phyloP scores from a whole-genome alignment of 53 echinoderm and acorn worm species.

The Hippasteria phrygiana region DNA sequence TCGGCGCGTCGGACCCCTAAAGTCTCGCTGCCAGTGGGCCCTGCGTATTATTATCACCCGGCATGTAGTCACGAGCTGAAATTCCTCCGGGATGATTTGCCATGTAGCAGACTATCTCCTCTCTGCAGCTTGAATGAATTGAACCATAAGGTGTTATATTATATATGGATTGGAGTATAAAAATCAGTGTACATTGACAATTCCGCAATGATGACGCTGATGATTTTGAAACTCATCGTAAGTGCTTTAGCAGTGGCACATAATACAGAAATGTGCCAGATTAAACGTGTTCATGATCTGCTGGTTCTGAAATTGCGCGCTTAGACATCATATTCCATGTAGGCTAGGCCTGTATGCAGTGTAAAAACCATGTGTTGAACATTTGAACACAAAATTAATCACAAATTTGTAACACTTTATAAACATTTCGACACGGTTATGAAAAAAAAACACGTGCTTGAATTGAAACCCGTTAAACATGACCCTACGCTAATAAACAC shows the following conservation, averaged over 20 bases:
- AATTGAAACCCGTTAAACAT: no score
- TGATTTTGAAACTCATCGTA: no score
- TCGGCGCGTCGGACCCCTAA: slow-evolving; percentile 14
- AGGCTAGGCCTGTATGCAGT: not conserved
- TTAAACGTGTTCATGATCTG: not conserved
- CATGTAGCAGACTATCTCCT: slow-evolving; percentile 19
- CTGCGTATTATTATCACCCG: not conserved
- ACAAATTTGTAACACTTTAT: no score
- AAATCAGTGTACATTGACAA: not conserved
- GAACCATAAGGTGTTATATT: not conserved
- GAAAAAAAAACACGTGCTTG: no score
- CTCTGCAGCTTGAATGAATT: slow-evolving; percentile 33
- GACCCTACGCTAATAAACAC: no score
- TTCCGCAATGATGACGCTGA: not conserved
- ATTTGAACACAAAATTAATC: no score
- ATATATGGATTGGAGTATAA: not conserved
- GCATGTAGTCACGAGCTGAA: slow-evolving; percentile 36
- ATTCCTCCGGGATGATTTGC: slow-evolving; percentile 51
- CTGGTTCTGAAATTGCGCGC: not conserved
- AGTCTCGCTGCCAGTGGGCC: not conserved
- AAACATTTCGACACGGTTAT: no score
- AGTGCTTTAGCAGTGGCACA: not conserved
- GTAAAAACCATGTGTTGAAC: no score
- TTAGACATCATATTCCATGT: no score
- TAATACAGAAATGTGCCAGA: not conserved